phyloP scores from a whole-genome alignment of 2,113 vertebrate species.

The Anoura caudifer region DNA sequence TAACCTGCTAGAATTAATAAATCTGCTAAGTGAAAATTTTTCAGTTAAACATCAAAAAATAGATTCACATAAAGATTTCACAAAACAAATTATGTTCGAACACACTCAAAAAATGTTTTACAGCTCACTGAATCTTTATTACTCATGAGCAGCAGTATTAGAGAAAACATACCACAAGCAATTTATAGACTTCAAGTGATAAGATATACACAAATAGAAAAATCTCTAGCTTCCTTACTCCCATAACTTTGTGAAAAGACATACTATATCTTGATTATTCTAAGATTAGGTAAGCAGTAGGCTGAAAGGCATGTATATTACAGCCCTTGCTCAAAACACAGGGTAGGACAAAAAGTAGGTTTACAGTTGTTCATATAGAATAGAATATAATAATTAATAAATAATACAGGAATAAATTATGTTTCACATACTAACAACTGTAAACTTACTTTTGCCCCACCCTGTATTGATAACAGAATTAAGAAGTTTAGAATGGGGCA shows the following conservation, averaged over 20 bases:
- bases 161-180: not conserved
- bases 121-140: not conserved
- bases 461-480: not conserved
- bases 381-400: not conserved
- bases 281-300: not conserved
- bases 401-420: not conserved
- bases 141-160: not conserved
- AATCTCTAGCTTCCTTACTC: not conserved
- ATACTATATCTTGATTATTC: not conserved
- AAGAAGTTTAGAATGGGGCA: not conserved
- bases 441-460: not conserved
- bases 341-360: not conserved
- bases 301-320: not conserved
- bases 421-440: not conserved
- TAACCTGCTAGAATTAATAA: conserved; percentile 7
- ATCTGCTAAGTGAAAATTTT: not conserved
- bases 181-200: not conserved
- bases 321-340: not conserved
- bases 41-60: not conserved
- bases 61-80: conserved; percentile 23
- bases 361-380: not conserved
- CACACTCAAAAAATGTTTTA: conserved; percentile 31
- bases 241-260: not conserved
- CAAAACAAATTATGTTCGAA: conserved; percentile 20
- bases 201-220: conserved; percentile 18